Evolutionary conservation across 2,797 vertebrate species (phyloP), one percentile per base, ranked within the genome.

Genomic region (Chelon labrosus): DNA sequence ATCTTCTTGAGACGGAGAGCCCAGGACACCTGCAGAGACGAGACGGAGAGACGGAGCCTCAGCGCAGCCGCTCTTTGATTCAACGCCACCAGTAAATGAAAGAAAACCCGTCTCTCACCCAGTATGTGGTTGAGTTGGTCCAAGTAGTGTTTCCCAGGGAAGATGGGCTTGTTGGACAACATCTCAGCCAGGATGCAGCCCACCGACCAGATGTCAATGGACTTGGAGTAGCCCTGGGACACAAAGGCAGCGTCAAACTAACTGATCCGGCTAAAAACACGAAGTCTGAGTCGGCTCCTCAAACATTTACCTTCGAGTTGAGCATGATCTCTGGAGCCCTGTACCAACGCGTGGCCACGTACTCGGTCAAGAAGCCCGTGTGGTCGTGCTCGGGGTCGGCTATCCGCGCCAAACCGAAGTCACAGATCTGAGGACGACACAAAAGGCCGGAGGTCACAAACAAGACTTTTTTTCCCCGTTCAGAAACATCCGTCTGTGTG

Each of bases 281-380:
- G 20, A 61, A 3, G 19, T 2, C 8, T 39, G 44, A 1, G n/a
- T 41, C 5, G 5, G 19, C 10, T 16, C 10, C 19, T 20, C 3
- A 14, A 42, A 56, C 20, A 4, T 60, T 17, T 77, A 97, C 96
- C 96, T 97, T 97, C 73, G 96, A 97, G 92, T 97, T 97, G 75
- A 97, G 96, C 96, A 97, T 97, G 92, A 98, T 97, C 85, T 98
- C 97, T 3, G 97, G 97, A 20, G 97, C 97, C 8, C 97, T 95
- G 94, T 98, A 98, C 97, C 97, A 98, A 47, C 97, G 96, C 0
- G 97, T 98, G 35, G 97, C 97, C 84, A 98, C 97, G 4, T 98
- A 98, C 70, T 98, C 97, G 0, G 97, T 98, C 80, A 98, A 83
- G 80, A 98, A 98, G 3, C 97, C 95, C 4, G 96, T 95, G 73